Conservation (phyloP, 2,797 vertebrate species). For the Valencia hispanica region DNA sequence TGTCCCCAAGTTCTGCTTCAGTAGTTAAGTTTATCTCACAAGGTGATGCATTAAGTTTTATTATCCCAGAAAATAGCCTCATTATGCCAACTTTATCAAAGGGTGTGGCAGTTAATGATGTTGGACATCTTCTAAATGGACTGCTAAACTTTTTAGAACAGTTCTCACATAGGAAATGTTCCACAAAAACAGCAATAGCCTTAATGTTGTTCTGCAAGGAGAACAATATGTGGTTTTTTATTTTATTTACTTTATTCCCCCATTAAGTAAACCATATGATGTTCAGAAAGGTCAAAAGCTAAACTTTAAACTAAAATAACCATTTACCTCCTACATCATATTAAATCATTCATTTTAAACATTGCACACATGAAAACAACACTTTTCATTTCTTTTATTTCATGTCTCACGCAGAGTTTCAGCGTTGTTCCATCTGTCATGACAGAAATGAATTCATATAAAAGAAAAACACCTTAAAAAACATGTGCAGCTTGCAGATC, state of each 20-base stretch:
- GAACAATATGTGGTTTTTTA: not conserved
- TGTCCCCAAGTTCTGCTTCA: not conserved
- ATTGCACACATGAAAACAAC: not conserved
- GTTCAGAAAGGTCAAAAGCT: slow-evolving; percentile 19
- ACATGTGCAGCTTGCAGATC: slow-evolving; percentile 61
- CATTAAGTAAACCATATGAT: not conserved
- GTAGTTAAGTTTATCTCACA: not conserved
- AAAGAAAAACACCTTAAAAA: slow-evolving; percentile 65
- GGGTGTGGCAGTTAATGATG: not conserved
- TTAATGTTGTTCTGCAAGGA: not conserved
- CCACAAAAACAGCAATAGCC: not conserved
- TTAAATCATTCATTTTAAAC: not conserved
- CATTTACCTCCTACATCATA: not conserved
- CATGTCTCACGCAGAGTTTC: slow-evolving; percentile 61
- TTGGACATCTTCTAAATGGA: not conserved
- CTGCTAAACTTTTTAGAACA: not conserved
- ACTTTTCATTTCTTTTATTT: slow-evolving; percentile 64
- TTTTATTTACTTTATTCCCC: not conserved
- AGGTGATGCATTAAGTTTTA: not conserved
- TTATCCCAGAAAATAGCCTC: not conserved
- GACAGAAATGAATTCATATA: slow-evolving; percentile 67
- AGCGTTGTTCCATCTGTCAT: slow-evolving; percentile 62
- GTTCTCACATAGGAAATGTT: not conserved
- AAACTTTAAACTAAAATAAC: not conserved
- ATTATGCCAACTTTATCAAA: not conserved